These are phyloP conservation scores for Amphilophus citrinellus DNA, from an alignment of 2,113 vertebrate genomes.

Conservation along the genomic window DNA sequence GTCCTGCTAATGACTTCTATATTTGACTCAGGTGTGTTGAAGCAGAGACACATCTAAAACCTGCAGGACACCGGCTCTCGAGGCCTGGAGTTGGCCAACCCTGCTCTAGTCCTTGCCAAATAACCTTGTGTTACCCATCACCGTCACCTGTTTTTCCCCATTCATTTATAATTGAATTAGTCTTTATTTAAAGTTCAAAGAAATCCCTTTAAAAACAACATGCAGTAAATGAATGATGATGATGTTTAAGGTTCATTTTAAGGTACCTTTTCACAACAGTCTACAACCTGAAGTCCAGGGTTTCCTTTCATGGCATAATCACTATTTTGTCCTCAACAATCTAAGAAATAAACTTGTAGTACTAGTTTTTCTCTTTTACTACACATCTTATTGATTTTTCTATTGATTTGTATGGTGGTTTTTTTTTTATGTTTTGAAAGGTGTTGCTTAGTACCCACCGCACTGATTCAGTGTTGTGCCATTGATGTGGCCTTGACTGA, in stretches of 20 bases:
- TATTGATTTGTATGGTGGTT: background rate
- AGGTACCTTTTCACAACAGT: background rate
- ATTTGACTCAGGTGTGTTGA: too few species aligned
- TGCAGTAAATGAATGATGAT: background rate
- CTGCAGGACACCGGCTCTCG: too few species aligned
- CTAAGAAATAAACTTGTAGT: background rate
- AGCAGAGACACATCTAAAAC: too few species aligned
- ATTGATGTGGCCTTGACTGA: background rate
- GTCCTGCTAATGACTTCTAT: too few species aligned
- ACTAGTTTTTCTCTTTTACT: background rate
- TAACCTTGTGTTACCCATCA: too few species aligned
- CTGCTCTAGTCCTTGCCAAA: too few species aligned
- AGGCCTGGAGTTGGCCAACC: too few species aligned
- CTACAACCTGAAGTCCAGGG: background rate
- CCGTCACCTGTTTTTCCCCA: too few species aligned
- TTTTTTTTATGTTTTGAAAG: fast-evolving
- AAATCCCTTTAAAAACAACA: background rate
- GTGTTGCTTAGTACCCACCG: background rate
- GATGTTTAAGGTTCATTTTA: background rate
- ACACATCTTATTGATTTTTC: slow-evolving; percentile 3
- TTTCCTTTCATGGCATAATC: background rate
- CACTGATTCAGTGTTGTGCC: background rate
- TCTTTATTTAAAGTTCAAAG: background rate
- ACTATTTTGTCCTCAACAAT: background rate
- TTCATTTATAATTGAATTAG: background rate